Base-by-base conservation (phyloP, 2,797 vertebrate genomes). In the Chelidonichthys spinosus region DNA sequence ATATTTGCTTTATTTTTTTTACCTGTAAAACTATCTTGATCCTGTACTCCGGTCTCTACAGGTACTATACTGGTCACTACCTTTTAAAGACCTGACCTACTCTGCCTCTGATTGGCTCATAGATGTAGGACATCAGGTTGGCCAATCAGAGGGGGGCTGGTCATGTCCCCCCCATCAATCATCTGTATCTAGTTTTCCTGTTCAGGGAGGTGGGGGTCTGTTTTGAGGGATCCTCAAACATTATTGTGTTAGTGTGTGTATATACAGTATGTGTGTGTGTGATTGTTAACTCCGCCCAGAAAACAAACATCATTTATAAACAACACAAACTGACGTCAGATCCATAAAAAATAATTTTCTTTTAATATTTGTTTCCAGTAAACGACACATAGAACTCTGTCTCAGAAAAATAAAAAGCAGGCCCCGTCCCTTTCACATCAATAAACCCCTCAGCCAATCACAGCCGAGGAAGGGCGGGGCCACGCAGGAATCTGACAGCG, bases 301-400 rank as follows among this genome's bases (percentile, higher is more conserved):
- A 37, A 55, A 35, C 32, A 33, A 55, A 25, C 25, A 25, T 25
- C 15, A n/a, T 58, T 39, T 6, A 39, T 36, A 56, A 35, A 25
- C 11, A 10, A 61, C 13, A 62, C 43, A 42, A 66, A 80, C 79
- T 83, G 71, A 82, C 90, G 69, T 89, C 64, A 67, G 75, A 82
- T 90, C 88, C 90, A 92, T 93, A 92, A 95, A 95, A 94, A 94
- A 95, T 94, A 94, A 74, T 72, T 88, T 89, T 91, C 50, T 92
- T 83, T 90, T 63, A 47, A 77, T 82, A 7, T 62, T 52, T 25
- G 68, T 90, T 90, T 92, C 89, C 92, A 93, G 90, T 92, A 93
- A 89, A 88, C 70, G 65, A 89, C 70, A 87, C 56, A 70, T 64
- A 36, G 77, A 90, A 72, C 80, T 86, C 84, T 33, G 70, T 68